Conservation (phyloP, 2,113 vertebrate species). For the Equus przewalskii region DNA sequence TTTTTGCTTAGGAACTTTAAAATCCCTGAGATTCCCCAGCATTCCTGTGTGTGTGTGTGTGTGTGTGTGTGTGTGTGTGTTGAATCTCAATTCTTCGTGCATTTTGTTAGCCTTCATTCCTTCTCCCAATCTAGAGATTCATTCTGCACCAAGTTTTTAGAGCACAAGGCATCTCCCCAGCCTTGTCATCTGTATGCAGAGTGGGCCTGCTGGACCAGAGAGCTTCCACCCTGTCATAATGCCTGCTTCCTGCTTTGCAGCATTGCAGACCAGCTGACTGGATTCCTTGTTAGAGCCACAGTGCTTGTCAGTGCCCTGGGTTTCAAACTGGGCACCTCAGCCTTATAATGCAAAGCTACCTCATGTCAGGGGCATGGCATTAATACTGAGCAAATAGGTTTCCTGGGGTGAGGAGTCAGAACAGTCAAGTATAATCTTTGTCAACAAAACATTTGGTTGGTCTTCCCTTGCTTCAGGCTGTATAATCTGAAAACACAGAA, state of each 20-base stretch:
- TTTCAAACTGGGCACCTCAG: not conserved
- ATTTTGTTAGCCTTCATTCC: not conserved
- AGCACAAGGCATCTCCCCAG: not conserved
- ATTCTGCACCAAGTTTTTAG: not conserved
- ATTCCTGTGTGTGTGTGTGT: too few species aligned
- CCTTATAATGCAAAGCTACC: not conserved
- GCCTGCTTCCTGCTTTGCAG: not conserved
- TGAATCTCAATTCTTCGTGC: not conserved
- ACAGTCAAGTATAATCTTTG: not conserved
- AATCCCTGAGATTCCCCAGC: not conserved
- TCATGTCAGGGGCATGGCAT: not conserved
- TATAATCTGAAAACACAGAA: not conserved
- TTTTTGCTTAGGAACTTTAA: constrained; percentile 2
- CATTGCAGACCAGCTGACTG: not conserved
- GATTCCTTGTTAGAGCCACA: not conserved
- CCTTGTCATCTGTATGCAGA: not conserved
- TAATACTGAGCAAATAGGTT: not conserved
- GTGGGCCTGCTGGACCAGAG: not conserved
- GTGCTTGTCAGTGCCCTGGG: too few species aligned
- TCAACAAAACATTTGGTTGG: not conserved
- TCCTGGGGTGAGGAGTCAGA: not conserved
- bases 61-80: too few species aligned
- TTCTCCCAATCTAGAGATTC: not conserved
- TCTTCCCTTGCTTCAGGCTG: not conserved
- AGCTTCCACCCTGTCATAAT: rapidly evolving